Evolutionary conservation across 2,888 invertebrate species (phyloP).

Genomic region (Chrysotoxum bicinctum): DNA sequence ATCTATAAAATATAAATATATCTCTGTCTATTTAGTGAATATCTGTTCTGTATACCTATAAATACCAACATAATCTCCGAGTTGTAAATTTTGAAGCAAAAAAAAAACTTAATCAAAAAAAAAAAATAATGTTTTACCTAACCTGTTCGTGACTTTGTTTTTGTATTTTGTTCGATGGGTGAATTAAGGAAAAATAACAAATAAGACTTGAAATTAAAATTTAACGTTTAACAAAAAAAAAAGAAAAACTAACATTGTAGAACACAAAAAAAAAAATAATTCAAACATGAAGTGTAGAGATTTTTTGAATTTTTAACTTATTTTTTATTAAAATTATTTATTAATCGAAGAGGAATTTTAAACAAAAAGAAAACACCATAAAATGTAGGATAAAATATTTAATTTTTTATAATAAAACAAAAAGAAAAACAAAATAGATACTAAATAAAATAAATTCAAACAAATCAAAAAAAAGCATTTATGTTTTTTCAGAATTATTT

Average conservation of each 20-base stretch:
- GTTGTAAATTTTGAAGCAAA: constrained; percentile 25
- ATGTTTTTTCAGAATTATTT: neutral
- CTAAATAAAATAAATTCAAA: constrained; percentile 35
- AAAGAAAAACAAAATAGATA: constrained; percentile 23
- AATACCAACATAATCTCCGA: constrained; percentile 46
- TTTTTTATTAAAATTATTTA: constrained; percentile 1
- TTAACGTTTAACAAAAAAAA: neutral
- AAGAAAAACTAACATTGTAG: neutral
- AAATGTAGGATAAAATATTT: constrained; percentile 52
- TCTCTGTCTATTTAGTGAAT: constrained; percentile 61
- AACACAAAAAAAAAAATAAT: neutral
- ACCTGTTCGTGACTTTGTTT: constrained; percentile 12
- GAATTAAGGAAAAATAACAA: constrained; percentile 19
- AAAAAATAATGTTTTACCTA: constrained; percentile 33
- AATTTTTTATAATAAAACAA: constrained; percentile 42
- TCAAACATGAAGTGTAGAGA: neutral
- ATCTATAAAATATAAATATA: constrained; percentile 16
- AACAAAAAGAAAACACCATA: constrained; percentile 33
- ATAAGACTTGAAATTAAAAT: constrained; percentile 10
- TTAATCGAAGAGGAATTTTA: constrained; percentile 36
- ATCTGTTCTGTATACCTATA: constrained; percentile 21
- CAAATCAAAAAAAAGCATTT: neutral
- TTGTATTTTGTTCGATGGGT: constrained; percentile 16
- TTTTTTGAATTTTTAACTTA: constrained; percentile 6
- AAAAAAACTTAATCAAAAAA: constrained; percentile 7